Evolutionary conservation across 2,888 invertebrate genomes (phyloP).

Genomic region (Agrotis exclamationis): DNA sequence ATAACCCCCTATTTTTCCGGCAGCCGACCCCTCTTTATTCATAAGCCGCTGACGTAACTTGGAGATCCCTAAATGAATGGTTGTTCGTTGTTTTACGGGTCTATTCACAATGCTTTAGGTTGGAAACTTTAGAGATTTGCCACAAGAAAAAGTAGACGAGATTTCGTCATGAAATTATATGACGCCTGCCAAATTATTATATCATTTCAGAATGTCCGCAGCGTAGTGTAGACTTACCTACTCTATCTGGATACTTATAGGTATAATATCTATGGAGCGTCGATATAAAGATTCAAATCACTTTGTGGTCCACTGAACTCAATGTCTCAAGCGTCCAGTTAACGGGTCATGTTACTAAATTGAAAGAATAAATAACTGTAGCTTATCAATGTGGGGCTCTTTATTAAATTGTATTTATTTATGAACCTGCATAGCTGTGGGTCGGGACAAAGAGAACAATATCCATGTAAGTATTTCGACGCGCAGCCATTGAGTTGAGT

Average conservation of each 20-base stretch:
- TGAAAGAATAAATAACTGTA: slow-evolving; percentile 66
- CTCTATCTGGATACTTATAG: slow-evolving; percentile 50
- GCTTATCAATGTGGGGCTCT: slow-evolving; percentile 52
- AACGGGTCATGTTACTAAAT: slow-evolving; percentile 64
- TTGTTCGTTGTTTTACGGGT: slow-evolving; percentile 91
- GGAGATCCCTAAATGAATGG: slow-evolving; percentile 90
- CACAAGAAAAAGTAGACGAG: slow-evolving; percentile 77
- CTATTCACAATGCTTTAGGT: slow-evolving; percentile 89
- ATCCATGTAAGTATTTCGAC: slow-evolving; percentile 55
- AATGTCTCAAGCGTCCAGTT: slow-evolving; percentile 52
- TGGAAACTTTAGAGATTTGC: slow-evolving; percentile 87
- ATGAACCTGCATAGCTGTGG: slow-evolving; percentile 43
- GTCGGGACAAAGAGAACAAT: slow-evolving; percentile 49
- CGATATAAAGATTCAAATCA: slow-evolving; percentile 56
- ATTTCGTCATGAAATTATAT: slow-evolving; percentile 78
- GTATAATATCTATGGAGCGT: slow-evolving; percentile 49
- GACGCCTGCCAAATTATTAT: slow-evolving; percentile 77
- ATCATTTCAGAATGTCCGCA: slow-evolving; percentile 68
- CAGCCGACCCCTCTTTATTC: slow-evolving; percentile 88
- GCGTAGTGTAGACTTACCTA: slow-evolving; percentile 53
- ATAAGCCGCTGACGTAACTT: slow-evolving; percentile 89
- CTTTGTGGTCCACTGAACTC: slow-evolving; percentile 40
- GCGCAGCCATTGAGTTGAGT: slow-evolving; percentile 59
- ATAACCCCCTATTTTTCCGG: slow-evolving; percentile 86
- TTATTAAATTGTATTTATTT: slow-evolving; percentile 58